Evolutionary conservation across 2,888 invertebrate genomes (phyloP), one percentile per base, ranked within the genome.

Genomic region (Carabus problematicus): DNA sequence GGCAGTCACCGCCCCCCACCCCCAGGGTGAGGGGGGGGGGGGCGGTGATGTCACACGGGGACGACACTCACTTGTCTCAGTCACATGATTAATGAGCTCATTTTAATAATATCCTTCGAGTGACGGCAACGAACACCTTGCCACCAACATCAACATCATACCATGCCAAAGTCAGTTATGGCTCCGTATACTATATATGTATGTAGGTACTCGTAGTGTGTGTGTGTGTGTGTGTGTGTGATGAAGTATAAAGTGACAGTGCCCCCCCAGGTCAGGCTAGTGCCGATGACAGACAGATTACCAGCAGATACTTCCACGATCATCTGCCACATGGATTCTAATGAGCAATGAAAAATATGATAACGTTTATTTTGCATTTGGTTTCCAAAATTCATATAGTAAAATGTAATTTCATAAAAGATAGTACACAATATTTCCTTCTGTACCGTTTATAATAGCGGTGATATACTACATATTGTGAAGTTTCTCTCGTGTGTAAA

Each of bases 31-130:
- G 16, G 52, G 52, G 74, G 70, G 72, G 72, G 74, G 68, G 72
- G 74, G 73, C 72, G 75, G 74, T 73, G 76, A 76, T 77, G 77
- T 76, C 71, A 45, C 61, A 12, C 71, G 74, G 73, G 71, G 72
- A 29, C 70, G 71, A 75, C 76, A 77, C 78, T 78, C 79, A 77
- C 78, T 80, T 80, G 80, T 81, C 81, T 79, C 80, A 77, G 75
- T 66, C 70, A 47, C 72, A 79, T 82, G 82, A 82, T 82, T 82
- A 82, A 82, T 82, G 80, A 77, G 79, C 81, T 81, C 80, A 82
- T 82, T 82, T 82, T 82, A 82, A 82, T 82, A 82, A 82, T 82
- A 82, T 81, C 81, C 78, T 79, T 77, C 55, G 43, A 49, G 11
- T 16, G 47, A 7, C 47, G 49, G 9, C 2, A 29, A 29, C 29